Evolutionary conservation across 2,797 vertebrate species (phyloP), one percentile per base, ranked within the genome.

Genomic region (Diplodus sargus): DNA sequence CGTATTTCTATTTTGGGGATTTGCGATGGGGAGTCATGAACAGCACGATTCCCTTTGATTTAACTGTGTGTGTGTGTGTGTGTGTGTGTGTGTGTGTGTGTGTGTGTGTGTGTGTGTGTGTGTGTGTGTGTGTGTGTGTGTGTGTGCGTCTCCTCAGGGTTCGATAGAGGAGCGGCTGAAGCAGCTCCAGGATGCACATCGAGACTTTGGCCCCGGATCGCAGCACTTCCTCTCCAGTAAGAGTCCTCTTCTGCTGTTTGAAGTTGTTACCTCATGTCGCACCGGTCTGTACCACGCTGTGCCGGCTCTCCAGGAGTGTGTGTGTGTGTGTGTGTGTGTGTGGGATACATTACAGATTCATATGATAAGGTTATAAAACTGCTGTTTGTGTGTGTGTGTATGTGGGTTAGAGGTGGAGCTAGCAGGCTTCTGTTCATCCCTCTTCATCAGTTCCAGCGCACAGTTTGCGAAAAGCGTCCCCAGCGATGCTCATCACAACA

Each of bases 211-310:
- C 52, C 98, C 98, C 0, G 98, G 98, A 76, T 99, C 98, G 70
- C 98, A 99, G 89, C 98, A 99, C 91, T 99, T 99, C 87, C 96
- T 99, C 12, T 99, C 98, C 84, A 97, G 98, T 99, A 96, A 87
- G 97, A 94, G 25, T 60, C 56, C 49, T 78, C 61, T 53, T 66
- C 76, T 70, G 52, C 74, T 85, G 53, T 86, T 89, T 88, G 86
- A 85, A 86, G 86, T 78, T 57, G 28, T 66, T 73, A 70, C 76
- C 79, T 89, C 73, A 53, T 66, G 66, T 84, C 59, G 34, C 67
- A 75, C 70, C 74, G 66, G 14, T 76, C 76, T 82, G 78, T 69
- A 67, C 60, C 73, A 34, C 22, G 51, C 75, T 78, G 83, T 74
- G 85, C 70, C 63, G 64, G 7, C 5, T 34, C 5, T 28, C 3